Evolutionary conservation across 2,888 invertebrate genomes (phyloP), one percentile per base, ranked within the genome.

Genomic region (Globia sparganii): DNA sequence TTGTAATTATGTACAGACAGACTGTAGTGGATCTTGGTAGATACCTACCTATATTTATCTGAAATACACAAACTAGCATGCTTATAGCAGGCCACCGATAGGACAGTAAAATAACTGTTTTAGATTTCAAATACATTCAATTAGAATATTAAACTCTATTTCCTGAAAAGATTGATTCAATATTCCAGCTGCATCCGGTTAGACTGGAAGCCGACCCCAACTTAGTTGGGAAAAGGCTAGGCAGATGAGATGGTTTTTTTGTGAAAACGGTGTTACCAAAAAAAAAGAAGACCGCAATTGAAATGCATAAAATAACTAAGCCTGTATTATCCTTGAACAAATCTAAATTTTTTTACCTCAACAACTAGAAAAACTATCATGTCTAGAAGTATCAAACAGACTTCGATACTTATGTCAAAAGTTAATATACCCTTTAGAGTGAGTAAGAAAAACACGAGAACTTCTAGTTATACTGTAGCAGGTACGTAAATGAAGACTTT

Each of bases 341-440:
- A 72, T 25, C 13, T 15, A 61, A 71, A 58, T n/a, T 61, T 31
- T 31, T 8, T 37, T 25, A 28, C 21, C 40, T 28, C 64, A 59
- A 56, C 15, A 40, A 18, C 13, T 66, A 28, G 28, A 59, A 65
- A 31, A 65, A 31, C 9, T 40, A 28, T 59, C 59, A 64, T 59
- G 62, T 67, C 67, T 68, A 56, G 28, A 85, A 81, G 43, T 37
- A 53, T 58, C 58, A 59, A 69, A 59, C 46, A 84, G 83, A 84
- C 68, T 81, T 81, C 13, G 62, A 56, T 40, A 67, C 58, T 80
- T 34, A 75, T 40, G 21, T 59, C 43, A 31, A 72, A 69, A 81
- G 43, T 11, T n/a, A 56, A 56, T 11, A 56, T 25, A 56, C 37
- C 71, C 28, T 40, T 6, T 13, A 43, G 4, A 66, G 11, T 43